phyloP scores from a whole-genome alignment of 1,140 invertebrate species.

The Archegozetes longisetosus region DNA sequence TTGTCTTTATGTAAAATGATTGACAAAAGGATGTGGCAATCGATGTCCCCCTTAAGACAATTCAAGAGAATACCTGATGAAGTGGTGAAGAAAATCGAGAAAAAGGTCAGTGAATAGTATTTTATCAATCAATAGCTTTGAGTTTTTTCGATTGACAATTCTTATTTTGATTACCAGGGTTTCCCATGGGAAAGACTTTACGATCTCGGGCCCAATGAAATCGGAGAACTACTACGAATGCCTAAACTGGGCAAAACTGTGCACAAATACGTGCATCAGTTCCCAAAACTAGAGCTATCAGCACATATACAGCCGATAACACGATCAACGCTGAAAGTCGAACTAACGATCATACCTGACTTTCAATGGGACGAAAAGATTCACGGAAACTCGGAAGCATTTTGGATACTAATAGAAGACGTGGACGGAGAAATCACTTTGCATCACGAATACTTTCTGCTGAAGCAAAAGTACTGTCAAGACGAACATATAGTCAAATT shows the following conservation, averaged over 20 bases:
- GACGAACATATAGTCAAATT: slow-evolving; percentile 96
- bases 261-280: slow-evolving; percentile 94
- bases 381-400: slow-evolving; percentile 71
- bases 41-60: slow-evolving; percentile 93
- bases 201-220: slow-evolving; percentile 90
- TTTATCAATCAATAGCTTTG: no score
- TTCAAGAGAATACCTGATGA: slow-evolving; percentile 97
- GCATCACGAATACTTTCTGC: slow-evolving; percentile 92
- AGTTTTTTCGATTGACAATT: no score
- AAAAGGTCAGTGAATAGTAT: no score
- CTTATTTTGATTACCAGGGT: no score
- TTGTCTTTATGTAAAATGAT: slow-evolving; percentile 97
- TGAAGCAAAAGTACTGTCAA: slow-evolving; percentile 82
- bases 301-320: slow-evolving; percentile 98
- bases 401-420: slow-evolving; percentile 95
- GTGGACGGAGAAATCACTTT: slow-evolving; percentile 84
- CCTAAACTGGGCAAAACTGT: slow-evolving; percentile 94
- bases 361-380: slow-evolving; percentile 98
- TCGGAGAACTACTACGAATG: slow-evolving; percentile 86
- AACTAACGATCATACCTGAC: slow-evolving; percentile 95
- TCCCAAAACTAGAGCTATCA: slow-evolving; percentile 82
- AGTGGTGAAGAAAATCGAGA: slow-evolving; percentile 93
- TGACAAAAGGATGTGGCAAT: slow-evolving; percentile 87
- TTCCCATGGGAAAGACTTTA: slow-evolving; percentile 85
- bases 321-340: slow-evolving; percentile 76